phyloP scores from a whole-genome alignment of 2,888 invertebrate species.

The Tenodera sinensis region DNA sequence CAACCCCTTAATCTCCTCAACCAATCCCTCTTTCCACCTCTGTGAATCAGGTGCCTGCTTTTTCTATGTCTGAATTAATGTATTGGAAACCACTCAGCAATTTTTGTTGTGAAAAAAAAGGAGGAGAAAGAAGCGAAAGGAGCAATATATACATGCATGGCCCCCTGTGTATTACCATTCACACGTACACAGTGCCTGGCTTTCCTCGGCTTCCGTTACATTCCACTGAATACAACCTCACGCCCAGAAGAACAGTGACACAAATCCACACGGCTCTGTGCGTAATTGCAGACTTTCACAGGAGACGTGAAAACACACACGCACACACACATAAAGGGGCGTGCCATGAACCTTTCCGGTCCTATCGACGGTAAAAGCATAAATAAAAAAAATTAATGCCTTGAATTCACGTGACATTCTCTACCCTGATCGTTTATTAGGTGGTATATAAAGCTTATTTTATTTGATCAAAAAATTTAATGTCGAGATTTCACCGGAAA shows the following conservation, averaged over 20 bases:
- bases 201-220: neutral
- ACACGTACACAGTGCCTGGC: neutral
- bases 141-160: neutral
- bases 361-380: too few relatives aligned
- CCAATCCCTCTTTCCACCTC: neutral
- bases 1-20: conserved; percentile 10
- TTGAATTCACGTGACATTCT: too few relatives aligned
- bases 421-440: too few relatives aligned
- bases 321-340: too few relatives aligned
- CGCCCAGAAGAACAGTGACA: neutral
- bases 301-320: too few relatives aligned
- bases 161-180: neutral
- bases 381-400: too few relatives aligned
- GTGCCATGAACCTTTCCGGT: too few relatives aligned
- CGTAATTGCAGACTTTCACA: neutral
- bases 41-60: conserved; percentile 5
- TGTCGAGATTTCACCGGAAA: too few relatives aligned
- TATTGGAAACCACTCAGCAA: conserved; percentile 17
- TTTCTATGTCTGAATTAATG: conserved; percentile 13
- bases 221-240: neutral
- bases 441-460: too few relatives aligned
- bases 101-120: conserved; percentile 4
- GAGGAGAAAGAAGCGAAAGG: neutral
- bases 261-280: neutral
- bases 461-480: too few relatives aligned